Base-by-base conservation (phyloP, 2,888 invertebrate genomes). In the Drosophila hawaiiensis region DNA sequence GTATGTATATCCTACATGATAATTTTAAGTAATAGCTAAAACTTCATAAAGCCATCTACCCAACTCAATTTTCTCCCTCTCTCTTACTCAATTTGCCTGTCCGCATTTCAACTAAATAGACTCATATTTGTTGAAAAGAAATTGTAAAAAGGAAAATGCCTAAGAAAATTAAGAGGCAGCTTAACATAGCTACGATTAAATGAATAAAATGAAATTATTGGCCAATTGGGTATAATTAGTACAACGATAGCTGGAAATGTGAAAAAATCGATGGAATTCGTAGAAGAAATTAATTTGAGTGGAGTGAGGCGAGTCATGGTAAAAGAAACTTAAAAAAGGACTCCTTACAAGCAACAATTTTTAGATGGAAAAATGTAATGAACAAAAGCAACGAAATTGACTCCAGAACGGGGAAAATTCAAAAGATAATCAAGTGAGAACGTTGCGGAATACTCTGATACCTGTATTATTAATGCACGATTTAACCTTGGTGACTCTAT, bases 171-270 rank as follows among this genome's bases (percentile, higher is more conserved):
- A 37, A 37, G 33, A 25, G 50, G 64, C 19, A 9, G 10, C 12
- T 2, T 12, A 12, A 41, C 12, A 12, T 22, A 5, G 37, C 64
- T 41, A 52, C 64, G 41, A 22, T 43, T 14, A 53, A 55, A 56
- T 37, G 37, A 56, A 63, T 63, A 35, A 47, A 53, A 65, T 50
- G 29, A 52, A 53, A 50, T 72, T 63, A 72, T 39, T 12, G 35
- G 63, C 37, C 37, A 72, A 66, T 67, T 66, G 25, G 33, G 16
- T 14, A n/a, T 39, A 41, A 66, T 66, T 66, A 52, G 33, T 28
- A 31, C 14, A 50, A 65, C 28, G 43, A 29, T 22, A 22, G 1
- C 6, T 28, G 14, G 55, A 39, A 37, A 39, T 37, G 7, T 37
- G 6, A 19, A 25, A 25, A 37, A 35, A 25, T 37, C n/a, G 1